phyloP scores from a whole-genome alignment of 2,888 invertebrate species.

The Drosophila nigritarsus region DNA sequence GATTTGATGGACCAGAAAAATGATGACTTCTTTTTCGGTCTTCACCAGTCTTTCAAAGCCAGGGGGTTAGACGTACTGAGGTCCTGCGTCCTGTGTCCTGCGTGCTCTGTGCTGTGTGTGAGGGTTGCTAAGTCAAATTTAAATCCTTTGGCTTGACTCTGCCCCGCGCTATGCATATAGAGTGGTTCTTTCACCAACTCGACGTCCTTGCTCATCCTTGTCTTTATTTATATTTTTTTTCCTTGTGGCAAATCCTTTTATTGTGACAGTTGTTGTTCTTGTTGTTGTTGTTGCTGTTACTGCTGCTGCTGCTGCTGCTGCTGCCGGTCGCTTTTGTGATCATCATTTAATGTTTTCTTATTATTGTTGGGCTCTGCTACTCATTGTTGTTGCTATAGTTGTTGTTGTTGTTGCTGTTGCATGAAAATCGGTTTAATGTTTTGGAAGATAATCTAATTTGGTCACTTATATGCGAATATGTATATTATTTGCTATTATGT shows the following conservation, averaged over 20 bases:
- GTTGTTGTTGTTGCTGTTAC: slow-evolving; percentile 59
- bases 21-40: slow-evolving; percentile 82
- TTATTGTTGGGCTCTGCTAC: slow-evolving; percentile 47
- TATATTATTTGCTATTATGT: slow-evolving; percentile 80
- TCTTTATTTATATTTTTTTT: slow-evolving; percentile 6
- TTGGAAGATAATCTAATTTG: slow-evolving; percentile 85
- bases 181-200: slow-evolving; percentile 22
- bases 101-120: slow-evolving; percentile 23
- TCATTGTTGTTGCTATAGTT: slow-evolving; percentile 16
- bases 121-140: slow-evolving; percentile 62
- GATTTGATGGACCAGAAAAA: slow-evolving; percentile 84
- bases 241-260: slow-evolving; percentile 71
- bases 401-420: slow-evolving; percentile 40
- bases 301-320: slow-evolving; percentile 49
- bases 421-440: slow-evolving; percentile 83
- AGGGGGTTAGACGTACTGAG: slow-evolving; percentile 3
- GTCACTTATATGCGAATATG: slow-evolving; percentile 84
- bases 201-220: slow-evolving; percentile 31
- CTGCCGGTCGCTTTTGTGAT: slow-evolving; percentile 66
- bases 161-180: slow-evolving; percentile 25
- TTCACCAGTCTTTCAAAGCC: slow-evolving; percentile 7
- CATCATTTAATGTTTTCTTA: slow-evolving; percentile 79
- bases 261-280: slow-evolving; percentile 74
- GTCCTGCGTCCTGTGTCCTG: not conserved
- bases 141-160: slow-evolving; percentile 58